Evolutionary conservation across 2,888 invertebrate genomes (phyloP), one percentile per base, ranked within the genome.

Genomic region (Drosophila limbata): DNA sequence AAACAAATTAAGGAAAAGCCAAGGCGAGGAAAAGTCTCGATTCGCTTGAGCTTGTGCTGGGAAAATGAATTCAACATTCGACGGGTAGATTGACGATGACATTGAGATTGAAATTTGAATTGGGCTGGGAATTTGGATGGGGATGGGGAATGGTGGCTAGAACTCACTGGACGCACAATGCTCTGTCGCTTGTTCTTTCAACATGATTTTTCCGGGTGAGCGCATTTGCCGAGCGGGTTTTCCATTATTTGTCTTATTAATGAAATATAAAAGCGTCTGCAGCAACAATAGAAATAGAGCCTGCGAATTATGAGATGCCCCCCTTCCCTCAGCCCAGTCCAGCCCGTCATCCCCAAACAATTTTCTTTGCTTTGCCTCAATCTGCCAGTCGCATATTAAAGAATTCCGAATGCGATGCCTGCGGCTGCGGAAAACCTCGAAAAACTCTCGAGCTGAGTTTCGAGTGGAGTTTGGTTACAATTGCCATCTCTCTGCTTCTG

Each of bases 1-100:
- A 89, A 90, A 81, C 81, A 83, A 90, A 87, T 89, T 87, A 76
- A 57, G 44, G 65, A 56, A 86, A 80, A 85, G 77, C 83, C 69
- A 62, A 37, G 59, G 48, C 52, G 59, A 57, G 53, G 19, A 50
- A 50, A 50, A 50, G 19, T 50, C 25, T 50, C 25, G 48, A 21
- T n/a, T 13, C 21, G 44, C 44, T 13, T 44, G 19, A 51, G 42
- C 42, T 42, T 21, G 13, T 40, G 39, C 42, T 39, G 59, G 76
- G 40, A 68, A 74, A 75, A 55, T 56, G 77, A 65, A 59, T 66
- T 52, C 69, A 56, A 55, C 52, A 57, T 68, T 73, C 40, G 77
- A 42, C 33, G 35, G 55, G 39, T 19, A 19, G 37, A 45, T 47
- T 63, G 78, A 52, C 35, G 51, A 47, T 61, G 77, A 57, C 45